phyloP scores from a whole-genome alignment of 2,113 vertebrate species.

The Corvus moneduloides region DNA sequence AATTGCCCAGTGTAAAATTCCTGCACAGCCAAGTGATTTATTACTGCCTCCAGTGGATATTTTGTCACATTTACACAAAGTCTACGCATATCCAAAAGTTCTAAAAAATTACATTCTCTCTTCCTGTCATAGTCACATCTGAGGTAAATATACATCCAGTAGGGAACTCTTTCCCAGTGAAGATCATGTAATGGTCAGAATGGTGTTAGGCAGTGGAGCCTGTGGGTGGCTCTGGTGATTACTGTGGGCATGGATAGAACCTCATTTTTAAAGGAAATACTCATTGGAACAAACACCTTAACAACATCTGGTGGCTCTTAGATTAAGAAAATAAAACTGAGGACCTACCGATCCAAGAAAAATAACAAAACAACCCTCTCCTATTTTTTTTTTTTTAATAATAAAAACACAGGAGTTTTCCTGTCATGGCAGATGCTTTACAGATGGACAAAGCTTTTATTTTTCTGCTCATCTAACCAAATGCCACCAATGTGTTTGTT shows the following conservation, averaged over 20 bases:
- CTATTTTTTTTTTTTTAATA: background rate
- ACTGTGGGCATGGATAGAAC: background rate
- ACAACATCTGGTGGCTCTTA: background rate
- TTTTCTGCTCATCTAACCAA: conserved; percentile 45
- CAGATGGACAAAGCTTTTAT: conserved; percentile 56
- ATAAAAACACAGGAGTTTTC: background rate
- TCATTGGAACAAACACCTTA: background rate
- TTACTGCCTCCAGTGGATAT: background rate
- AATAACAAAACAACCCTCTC: background rate
- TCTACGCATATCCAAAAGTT: background rate
- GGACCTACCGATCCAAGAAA: background rate
- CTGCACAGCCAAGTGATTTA: background rate
- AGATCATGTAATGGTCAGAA: background rate
- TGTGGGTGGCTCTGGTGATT: background rate
- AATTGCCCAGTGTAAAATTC: background rate
- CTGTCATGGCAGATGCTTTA: conserved; percentile 46
- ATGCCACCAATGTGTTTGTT: conserved; percentile 36
- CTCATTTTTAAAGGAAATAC: background rate
- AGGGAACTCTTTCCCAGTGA: background rate
- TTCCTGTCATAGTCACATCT: background rate
- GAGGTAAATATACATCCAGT: background rate
- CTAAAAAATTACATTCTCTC: background rate
- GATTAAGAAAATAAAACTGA: background rate
- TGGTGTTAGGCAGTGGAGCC: background rate
- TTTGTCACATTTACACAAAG: background rate